phyloP scores from a whole-genome alignment of 2,113 vertebrate genomes.

The Pteronura brasiliensis region DNA sequence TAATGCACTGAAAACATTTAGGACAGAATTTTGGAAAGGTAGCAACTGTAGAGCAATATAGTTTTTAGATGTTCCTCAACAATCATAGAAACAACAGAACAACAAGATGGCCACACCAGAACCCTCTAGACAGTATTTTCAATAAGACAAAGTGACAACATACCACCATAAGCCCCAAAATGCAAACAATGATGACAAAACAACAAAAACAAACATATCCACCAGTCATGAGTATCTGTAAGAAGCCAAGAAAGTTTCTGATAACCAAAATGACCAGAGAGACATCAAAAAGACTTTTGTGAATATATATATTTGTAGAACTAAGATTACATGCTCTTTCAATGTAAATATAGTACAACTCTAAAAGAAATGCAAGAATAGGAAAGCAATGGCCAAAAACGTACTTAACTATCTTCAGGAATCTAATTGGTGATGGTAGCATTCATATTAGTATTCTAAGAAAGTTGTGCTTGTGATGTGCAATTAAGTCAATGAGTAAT shows the following conservation, averaged over 20 bases:
- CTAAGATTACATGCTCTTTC: neutral
- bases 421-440: neutral
- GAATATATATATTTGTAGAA: neutral
- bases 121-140: neutral
- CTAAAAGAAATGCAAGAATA: neutral
- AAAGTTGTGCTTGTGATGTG: neutral
- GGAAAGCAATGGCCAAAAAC: neutral
- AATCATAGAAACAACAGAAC: neutral
- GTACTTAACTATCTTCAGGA: neutral
- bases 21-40: neutral
- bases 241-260: neutral
- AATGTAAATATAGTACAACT: neutral
- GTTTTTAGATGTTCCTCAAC: neutral
- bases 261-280: neutral
- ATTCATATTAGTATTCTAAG: neutral
- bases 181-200: neutral
- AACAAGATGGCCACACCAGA: neutral
- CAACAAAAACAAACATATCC: neutral
- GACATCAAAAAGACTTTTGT: neutral
- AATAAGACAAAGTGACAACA: neutral
- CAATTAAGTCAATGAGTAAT: neutral
- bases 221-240: neutral
- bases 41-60: accelerated
- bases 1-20: neutral
- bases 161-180: neutral